Evolutionary conservation across 2,113 vertebrate genomes (phyloP), one percentile per base, ranked within the genome.

Genomic region (Halcyon malimbica): DNA sequence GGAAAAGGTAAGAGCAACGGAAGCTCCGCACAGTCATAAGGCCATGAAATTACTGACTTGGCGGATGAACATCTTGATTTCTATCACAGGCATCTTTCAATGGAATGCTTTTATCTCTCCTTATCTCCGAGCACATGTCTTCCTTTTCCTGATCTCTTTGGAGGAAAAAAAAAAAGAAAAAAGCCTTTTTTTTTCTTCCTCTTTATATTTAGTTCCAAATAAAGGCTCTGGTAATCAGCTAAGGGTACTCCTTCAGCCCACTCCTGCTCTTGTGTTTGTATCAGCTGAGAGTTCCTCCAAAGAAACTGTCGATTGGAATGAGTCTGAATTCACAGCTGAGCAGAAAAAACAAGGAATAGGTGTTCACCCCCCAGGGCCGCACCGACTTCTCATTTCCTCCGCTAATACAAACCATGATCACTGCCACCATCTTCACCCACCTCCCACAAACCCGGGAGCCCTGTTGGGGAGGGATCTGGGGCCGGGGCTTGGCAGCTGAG

Each of bases 71-170:
- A 74, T 94, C 65, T 75, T 71, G 83, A 96, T 96, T 82, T 56
- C 86, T 82, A 91, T 95, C 88, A 51, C 20, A 29, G 46, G 35
- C 37, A 1, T 77, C 77, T 70, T 54, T 39, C 64, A 75, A 79
- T 87, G 92, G 95, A 94, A 94, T 94, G 95, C 96, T 97, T 97
- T 97, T 93, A 96, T 95, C 96, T 83, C 25, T 59, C 76, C 92
- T 96, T 97, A 96, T 97, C 96, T 93, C 39, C 42, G 31, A 91
- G 80, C 95, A 92, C 96, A 97, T 64, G 92, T 92, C 90, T 96
- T 97, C 96, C 96, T 94, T 71, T 97, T 97, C 96, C 96, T 92
- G 92, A 93, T 80, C 75, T 90, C 83, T 81, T 46, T 46, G 83
- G 51, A 81, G 76, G 79, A 79, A 94, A 51, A 79, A 74, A 90